These are phyloP conservation scores for Hyperoplus lanceolatus DNA, from an alignment of 2,797 vertebrate species.

Conservation along the genomic window DNA sequence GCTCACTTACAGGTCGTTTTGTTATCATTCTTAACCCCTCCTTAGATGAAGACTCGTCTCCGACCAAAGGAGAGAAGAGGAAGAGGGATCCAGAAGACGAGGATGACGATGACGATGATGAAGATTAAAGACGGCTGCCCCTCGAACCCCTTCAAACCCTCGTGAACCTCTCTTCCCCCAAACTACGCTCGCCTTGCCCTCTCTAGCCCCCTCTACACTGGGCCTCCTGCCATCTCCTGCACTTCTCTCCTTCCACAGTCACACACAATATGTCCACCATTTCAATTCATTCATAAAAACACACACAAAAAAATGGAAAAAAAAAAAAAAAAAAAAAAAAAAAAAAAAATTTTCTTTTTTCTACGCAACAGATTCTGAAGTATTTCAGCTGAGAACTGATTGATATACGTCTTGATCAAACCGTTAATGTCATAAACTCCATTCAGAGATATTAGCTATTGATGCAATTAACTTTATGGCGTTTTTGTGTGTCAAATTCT, in stretches of 20 bases:
- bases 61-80: conserved; percentile 91
- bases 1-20: neutral
- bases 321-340: no score
- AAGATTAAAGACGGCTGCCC: conserved; percentile 53
- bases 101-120: conserved; percentile 87
- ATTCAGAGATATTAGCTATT: no score
- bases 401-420: no score
- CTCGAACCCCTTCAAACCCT: conserved; percentile 33
- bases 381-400: no score
- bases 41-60: conserved; percentile 88
- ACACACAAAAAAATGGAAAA: neutral
- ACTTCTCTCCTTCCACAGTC: conserved; percentile 7
- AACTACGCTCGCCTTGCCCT: neutral
- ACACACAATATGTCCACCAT: neutral
- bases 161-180: conserved; percentile 27
- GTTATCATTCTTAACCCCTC: neutral
- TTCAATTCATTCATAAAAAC: neutral
- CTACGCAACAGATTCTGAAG: no score
- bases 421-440: no score
- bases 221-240: conserved; percentile 37
- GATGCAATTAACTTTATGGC: no score
- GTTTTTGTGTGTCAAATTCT: no score
- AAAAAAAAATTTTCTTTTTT: no score
- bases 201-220: neutral
- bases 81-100: conserved; percentile 90